Conservation (phyloP, 1,140 invertebrate species). For the Zaprionus gabonicus region DNA sequence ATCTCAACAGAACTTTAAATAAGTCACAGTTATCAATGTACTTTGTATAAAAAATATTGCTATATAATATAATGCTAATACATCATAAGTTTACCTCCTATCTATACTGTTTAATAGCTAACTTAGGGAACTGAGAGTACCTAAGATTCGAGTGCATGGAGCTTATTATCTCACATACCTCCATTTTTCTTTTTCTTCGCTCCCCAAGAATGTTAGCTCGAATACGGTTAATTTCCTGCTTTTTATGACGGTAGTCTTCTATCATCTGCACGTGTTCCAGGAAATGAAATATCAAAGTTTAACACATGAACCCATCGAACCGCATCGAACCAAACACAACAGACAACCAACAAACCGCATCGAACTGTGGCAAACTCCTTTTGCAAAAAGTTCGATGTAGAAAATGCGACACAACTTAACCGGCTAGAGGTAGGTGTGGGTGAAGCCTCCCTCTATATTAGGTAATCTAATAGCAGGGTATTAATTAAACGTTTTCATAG, state of each 20-base stretch:
- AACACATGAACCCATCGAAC: neutral
- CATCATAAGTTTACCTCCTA: neutral
- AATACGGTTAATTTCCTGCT: slow-evolving; percentile 4
- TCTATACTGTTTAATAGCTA: no score
- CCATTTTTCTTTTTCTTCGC: no score
- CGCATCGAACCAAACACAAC: slow-evolving; percentile 40
- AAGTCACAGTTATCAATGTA: no score
- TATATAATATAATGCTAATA: no score
- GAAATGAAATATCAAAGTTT: slow-evolving; percentile 5
- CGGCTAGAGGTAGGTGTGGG: slow-evolving; percentile 13
- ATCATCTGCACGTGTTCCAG: slow-evolving; percentile 11
- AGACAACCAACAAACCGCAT: slow-evolving; percentile 8
- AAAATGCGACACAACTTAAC: slow-evolving; percentile 13
- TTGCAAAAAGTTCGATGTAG: slow-evolving; percentile 41
- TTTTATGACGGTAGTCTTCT: neutral
- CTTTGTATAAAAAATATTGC: no score
- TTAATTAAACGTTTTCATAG: slow-evolving; percentile 18
- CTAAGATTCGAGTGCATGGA: neutral
- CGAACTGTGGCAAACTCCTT: slow-evolving; percentile 19
- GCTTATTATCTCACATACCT: neutral
- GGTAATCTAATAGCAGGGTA: slow-evolving; percentile 27
- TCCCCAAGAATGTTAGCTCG: neutral
- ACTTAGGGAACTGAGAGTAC: neutral
- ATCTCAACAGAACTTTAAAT: no score
- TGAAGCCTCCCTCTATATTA: slow-evolving; percentile 28